phyloP scores from a whole-genome alignment of 1,140 invertebrate species.

The Solenopsis invicta region DNA sequence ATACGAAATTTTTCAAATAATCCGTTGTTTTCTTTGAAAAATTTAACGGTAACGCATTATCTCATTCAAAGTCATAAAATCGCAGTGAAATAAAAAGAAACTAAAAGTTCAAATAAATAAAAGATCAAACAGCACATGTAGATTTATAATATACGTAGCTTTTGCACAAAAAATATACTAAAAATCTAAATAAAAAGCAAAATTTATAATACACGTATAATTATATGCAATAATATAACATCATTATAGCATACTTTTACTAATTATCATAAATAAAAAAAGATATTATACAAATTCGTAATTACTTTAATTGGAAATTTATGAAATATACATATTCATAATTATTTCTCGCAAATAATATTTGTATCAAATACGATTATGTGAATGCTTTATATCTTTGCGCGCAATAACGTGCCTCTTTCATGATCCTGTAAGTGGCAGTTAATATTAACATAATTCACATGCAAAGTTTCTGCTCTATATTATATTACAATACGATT shows the following conservation, averaged over 20 bases:
- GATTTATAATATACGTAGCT: background rate
- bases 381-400: background rate
- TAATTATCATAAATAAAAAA: background rate
- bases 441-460: slow-evolving; percentile 8
- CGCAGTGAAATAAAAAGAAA: background rate
- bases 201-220: background rate
- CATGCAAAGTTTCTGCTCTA: background rate
- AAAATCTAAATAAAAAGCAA: slow-evolving; percentile 18
- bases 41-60: background rate
- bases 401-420: background rate
- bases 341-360: background rate
- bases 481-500: background rate
- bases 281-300: background rate
- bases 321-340: background rate
- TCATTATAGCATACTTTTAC: background rate
- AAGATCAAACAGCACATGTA: background rate
- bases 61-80: background rate
- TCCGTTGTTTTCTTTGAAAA: background rate
- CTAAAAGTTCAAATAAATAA: background rate
- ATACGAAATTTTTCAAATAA: background rate
- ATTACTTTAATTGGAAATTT: background rate
- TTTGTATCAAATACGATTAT: background rate
- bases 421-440: background rate
- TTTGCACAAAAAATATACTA: background rate
- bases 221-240: background rate